These are phyloP conservation scores for Marmota monax DNA, from an alignment of 2,113 vertebrate genomes.

Conservation along the genomic window DNA sequence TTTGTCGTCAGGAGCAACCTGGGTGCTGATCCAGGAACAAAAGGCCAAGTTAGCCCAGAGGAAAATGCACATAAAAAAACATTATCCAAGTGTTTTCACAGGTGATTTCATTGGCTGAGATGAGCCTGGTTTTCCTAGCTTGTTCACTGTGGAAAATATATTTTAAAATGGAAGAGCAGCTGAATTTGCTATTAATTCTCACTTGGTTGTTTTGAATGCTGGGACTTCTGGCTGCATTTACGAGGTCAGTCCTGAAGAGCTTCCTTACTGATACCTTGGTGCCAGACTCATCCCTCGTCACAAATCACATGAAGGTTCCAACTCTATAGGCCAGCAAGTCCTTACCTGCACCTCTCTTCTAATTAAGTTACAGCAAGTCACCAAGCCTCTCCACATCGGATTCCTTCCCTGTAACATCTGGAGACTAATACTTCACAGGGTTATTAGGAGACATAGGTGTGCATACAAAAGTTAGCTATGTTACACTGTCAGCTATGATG, in stretches of 20 bases:
- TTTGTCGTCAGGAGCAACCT: neutral
- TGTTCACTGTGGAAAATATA: neutral
- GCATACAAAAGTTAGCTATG: neutral
- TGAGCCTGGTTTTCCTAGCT: neutral
- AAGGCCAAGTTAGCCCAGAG: neutral
- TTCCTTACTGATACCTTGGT: neutral
- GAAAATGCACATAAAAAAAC: neutral
- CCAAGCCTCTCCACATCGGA: neutral
- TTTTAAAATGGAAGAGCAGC: neutral
- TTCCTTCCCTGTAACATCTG: neutral
- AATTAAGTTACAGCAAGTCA: neutral
- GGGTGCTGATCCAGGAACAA: neutral
- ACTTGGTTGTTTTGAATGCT: neutral
- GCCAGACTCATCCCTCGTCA: neutral
- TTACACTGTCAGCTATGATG: rapidly evolving
- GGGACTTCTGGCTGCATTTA: no score
- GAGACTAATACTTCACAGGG: neutral
- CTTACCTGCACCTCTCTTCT: neutral
- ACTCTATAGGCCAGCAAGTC: neutral
- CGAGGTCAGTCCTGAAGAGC: neutral
- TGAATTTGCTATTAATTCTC: neutral
- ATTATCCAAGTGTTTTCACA: neutral
- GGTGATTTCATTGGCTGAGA: neutral
- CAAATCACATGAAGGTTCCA: neutral
- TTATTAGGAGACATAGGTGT: neutral